Conservation (phyloP, 1,140 invertebrate genomes). For the Bombus picipes region DNA sequence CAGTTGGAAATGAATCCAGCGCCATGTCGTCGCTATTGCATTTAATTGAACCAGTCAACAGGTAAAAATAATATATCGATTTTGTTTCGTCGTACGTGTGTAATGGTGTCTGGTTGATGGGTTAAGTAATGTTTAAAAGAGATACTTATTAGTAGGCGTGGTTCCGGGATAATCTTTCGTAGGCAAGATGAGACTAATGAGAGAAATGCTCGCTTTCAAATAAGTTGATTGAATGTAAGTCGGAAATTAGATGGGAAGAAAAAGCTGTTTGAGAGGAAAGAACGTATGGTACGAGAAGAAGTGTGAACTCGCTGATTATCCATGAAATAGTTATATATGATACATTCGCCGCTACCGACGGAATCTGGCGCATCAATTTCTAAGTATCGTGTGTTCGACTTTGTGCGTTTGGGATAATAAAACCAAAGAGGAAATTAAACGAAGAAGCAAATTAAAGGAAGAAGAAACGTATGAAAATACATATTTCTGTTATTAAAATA, state of each 20-base stretch:
- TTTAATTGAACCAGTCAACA: neutral
- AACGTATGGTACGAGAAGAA: neutral
- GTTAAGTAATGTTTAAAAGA: neutral
- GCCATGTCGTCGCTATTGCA: neutral
- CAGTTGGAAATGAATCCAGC: neutral
- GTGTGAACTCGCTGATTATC: neutral
- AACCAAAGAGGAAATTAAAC: no score
- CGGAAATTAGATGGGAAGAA: neutral
- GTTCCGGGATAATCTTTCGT: neutral
- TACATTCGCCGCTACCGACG: no score
- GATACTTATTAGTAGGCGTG: neutral
- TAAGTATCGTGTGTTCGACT: no score
- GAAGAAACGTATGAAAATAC: no score
- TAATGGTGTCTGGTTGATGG: slow-evolving; percentile 7
- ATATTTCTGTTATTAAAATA: no score
- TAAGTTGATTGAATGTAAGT: slow-evolving; percentile 6
- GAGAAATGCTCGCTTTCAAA: neutral
- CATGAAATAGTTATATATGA: no score
- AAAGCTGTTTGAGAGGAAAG: neutral
- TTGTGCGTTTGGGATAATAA: no score
- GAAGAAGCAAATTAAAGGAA: no score
- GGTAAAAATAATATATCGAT: neutral
- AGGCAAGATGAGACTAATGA: neutral
- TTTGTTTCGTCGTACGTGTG: neutral
- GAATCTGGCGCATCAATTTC: no score